Evolutionary conservation across 2,797 vertebrate species (phyloP).

Genomic region (Peromyscus aztecus): DNA sequence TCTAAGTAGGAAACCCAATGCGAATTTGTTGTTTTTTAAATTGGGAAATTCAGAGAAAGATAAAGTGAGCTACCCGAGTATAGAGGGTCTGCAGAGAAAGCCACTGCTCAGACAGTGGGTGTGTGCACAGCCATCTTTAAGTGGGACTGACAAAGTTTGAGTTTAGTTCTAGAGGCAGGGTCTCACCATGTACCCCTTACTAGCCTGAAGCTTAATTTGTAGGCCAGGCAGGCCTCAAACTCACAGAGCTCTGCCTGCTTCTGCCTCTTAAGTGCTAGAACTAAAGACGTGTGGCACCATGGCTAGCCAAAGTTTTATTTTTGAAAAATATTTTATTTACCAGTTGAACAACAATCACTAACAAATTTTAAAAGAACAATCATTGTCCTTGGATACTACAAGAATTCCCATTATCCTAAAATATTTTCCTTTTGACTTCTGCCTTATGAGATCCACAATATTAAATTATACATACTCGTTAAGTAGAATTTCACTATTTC

Average conservation of each 20-base stretch:
- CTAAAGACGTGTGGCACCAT: background rate
- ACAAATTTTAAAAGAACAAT: constrained; percentile 4
- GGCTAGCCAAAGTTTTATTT: background rate
- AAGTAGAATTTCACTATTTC: constrained; percentile 30
- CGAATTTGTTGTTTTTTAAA: background rate
- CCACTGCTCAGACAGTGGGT: background rate
- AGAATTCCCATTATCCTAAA: constrained; percentile 35
- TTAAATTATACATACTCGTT: constrained; percentile 12
- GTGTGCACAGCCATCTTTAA: constrained; percentile 14
- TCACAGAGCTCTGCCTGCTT: background rate
- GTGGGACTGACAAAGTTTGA: background rate
- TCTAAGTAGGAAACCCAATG: constrained; percentile 49
- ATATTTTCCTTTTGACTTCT: constrained; percentile 42
- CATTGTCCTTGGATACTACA: background rate
- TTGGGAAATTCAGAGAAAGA: constrained; percentile 29
- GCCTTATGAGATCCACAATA: background rate
- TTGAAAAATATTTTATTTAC: constrained; percentile 37
- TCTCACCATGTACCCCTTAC: background rate
- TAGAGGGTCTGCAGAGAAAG: background rate
- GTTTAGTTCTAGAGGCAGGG: background rate
- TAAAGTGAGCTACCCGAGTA: constrained; percentile 48
- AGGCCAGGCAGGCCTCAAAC: background rate
- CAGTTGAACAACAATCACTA: constrained; percentile 51
- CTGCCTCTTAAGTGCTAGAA: background rate
- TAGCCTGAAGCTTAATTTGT: background rate